Evolutionary conservation across 2,797 vertebrate genomes (phyloP), one percentile per base, ranked within the genome.

Genomic region (Pachyuromys duprasi): DNA sequence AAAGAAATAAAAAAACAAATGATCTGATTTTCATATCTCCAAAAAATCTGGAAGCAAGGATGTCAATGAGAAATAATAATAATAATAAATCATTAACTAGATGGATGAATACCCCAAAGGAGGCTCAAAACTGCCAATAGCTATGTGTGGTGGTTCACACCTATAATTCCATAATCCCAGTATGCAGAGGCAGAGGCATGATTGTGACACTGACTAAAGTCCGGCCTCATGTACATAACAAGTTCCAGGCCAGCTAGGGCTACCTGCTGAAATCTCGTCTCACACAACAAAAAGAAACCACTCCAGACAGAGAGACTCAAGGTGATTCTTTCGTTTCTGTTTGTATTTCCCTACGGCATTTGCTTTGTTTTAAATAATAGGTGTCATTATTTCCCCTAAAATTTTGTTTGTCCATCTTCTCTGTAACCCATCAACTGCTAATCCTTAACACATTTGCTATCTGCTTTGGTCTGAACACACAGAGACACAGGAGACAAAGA

Each of bases 391-490:
- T 70, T 45, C 20, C 24, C 55, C 33, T 17, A 22, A 17, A 57
- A 18, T 62, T 80, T 62, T 95, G 28, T 89, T 24, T 36, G 57
- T 45, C 20, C 1, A 26, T 15, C 28, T 20, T 13, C 80, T 36
- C 53, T n/a, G 24, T 39, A 11, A 45, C 1, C 6, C 17, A 14
- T 1, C 22, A 1, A 12, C 0, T 3, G 15, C 62, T 20, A 20
- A 60, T 1, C n/a, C n/a, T 0, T 3, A n/a, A 36, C 82, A 7
- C 39, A 24, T 24, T 18, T 7, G 72, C 39, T 36, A 81, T 31
- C 53, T 65, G 15, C n/a, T 13, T 45, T n/a, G 8, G 31, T 76
- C 13, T 57, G 42, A 72, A 86, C 13, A 65, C 62, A 75, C 49
- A 60, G 7, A 33, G 4, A 33, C n/a, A 88, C 33, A 79, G 42